phyloP scores from a whole-genome alignment of 2,113 vertebrate species.

The Trematocara stigmaticum region DNA sequence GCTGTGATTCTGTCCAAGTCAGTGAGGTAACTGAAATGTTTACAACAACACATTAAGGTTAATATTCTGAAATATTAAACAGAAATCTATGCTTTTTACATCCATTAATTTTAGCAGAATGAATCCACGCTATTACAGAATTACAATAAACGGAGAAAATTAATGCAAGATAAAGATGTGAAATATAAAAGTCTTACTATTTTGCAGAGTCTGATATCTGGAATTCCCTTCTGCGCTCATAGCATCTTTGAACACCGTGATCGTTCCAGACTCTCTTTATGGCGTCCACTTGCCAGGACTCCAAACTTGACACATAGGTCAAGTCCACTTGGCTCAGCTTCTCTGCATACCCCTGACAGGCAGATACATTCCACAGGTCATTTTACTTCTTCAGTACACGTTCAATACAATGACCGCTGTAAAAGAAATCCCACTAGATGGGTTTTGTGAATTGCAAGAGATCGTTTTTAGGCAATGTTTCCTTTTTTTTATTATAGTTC shows the following conservation, averaged over 20 bases:
- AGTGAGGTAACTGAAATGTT: slow-evolving; percentile 73
- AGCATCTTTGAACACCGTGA: slow-evolving; percentile 77
- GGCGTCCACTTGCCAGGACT: slow-evolving; percentile 71
- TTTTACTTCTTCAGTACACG: background rate
- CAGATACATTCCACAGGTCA: background rate
- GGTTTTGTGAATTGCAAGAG: background rate
- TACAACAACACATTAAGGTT: background rate
- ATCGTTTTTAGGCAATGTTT: background rate
- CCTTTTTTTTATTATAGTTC: background rate
- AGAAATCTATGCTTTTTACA: background rate
- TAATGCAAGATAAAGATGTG: background rate
- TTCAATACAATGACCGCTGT: background rate
- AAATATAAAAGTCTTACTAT: slow-evolving; percentile 68
- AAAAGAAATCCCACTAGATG: background rate
- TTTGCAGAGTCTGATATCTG: slow-evolving; percentile 83
- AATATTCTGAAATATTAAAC: background rate
- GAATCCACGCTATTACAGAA: background rate
- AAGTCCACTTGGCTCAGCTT: slow-evolving; percentile 69
- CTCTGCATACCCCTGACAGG: slow-evolving; percentile 68
- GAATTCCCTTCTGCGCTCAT: slow-evolving; percentile 75
- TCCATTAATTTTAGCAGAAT: background rate
- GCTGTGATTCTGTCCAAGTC: slow-evolving; percentile 75
- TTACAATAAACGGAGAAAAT: background rate
- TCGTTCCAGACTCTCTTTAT: slow-evolving; percentile 81
- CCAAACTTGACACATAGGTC: slow-evolving; percentile 55